Percentiles rank a stretch among this genome's conserved stretches.
Evolutionary conservation across 2,797 vertebrate species (phyloP).

Genomic region (Dipus sagitta): DNA sequence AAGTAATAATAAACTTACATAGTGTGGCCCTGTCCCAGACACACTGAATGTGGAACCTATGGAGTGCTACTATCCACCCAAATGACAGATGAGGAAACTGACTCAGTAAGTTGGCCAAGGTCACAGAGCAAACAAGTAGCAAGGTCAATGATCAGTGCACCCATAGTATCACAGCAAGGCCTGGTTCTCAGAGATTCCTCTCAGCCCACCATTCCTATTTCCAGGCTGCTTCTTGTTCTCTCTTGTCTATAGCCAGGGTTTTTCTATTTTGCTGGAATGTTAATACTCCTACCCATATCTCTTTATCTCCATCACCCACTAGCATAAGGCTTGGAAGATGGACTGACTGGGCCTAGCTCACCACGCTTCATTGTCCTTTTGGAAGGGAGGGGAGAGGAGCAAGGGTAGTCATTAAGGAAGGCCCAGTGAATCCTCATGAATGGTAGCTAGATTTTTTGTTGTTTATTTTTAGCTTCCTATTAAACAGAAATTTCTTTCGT

Average conservation of each 20-base stretch:
- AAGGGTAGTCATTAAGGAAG: not conserved
- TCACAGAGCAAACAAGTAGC: not conserved
- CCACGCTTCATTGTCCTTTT: not conserved
- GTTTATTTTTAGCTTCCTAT: too few species aligned
- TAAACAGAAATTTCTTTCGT: not conserved
- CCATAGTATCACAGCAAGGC: not conserved
- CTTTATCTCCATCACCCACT: not conserved
- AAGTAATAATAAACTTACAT: not conserved
- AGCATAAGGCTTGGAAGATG: not conserved
- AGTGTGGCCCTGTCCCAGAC: not conserved
- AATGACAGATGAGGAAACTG: not conserved
- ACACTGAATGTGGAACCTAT: not conserved
- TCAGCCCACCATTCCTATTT: not conserved
- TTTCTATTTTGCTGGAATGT: not conserved
- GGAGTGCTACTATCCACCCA: not conserved
- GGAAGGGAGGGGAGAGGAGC: rapidly evolving
- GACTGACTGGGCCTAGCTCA: not conserved
- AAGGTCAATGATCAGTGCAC: not conserved
- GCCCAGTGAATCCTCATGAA: not conserved
- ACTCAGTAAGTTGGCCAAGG: not conserved
- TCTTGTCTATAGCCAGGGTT: not conserved
- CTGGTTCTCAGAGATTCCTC: not conserved
- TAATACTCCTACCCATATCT: not conserved
- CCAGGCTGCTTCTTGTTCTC: not conserved
- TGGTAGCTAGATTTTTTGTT: not conserved